A percentile compares a stretch with the other conserved stretches of the same genome.
These are phyloP conservation scores for Heliconius aoede DNA, from an alignment of 2,888 invertebrate genomes.

Conservation along the genomic window DNA sequence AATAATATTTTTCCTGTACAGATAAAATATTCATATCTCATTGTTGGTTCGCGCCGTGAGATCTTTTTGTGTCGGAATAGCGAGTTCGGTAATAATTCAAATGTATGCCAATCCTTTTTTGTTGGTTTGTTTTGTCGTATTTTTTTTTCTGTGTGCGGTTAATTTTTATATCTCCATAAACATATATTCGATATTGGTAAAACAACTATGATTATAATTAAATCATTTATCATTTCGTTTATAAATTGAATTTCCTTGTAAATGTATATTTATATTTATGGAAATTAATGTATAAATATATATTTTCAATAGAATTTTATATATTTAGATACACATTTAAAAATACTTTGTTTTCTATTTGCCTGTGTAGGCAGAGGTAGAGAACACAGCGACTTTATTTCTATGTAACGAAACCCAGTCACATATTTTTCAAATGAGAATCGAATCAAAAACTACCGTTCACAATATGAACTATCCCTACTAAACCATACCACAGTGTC, in stretches of 20 bases:
- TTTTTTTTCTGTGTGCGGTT: conserved; percentile 41
- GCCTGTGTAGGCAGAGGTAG: too few species aligned
- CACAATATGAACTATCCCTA: not conserved
- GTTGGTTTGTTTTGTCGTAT: conserved; percentile 35
- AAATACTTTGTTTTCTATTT: too few species aligned
- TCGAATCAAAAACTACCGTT: not conserved
- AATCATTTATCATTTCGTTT: conserved; percentile 26
- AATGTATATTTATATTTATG: not conserved
- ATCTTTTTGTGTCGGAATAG: conserved; percentile 57
- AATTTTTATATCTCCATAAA: conserved; percentile 33
- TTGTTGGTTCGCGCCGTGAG: conserved; percentile 62
- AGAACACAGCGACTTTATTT: too few species aligned
- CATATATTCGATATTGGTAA: conserved; percentile 34
- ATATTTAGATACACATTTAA: too few species aligned
- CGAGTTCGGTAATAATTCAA: conserved; percentile 50
- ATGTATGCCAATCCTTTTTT: conserved; percentile 47
- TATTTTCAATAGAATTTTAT: too few species aligned
- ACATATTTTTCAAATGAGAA: not conserved
- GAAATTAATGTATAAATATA: not conserved
- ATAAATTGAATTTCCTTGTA: not conserved
- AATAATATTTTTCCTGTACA: conserved; percentile 69
- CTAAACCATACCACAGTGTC: not conserved
- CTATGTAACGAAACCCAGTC: too few species aligned
- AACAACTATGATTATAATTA: conserved; percentile 34
- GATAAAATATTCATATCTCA: conserved; percentile 59